These are phyloP conservation scores for Eptatretus burgeri DNA, from an alignment of 2,113 vertebrate species.

Conservation along the genomic window DNA sequence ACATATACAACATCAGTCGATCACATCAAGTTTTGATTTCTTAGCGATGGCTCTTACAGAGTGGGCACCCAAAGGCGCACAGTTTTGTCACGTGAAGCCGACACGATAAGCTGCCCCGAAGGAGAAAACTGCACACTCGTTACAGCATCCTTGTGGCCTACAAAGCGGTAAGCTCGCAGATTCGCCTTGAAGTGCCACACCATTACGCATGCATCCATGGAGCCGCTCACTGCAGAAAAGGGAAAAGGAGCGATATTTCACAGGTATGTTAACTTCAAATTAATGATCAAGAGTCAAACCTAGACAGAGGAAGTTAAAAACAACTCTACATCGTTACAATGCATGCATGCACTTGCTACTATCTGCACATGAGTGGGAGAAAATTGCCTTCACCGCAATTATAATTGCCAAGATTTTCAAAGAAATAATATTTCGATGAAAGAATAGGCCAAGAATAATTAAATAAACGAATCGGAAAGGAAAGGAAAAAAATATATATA, in stretches of 20 bases:
- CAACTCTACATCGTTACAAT: no score
- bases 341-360: no score
- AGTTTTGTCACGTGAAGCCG: conserved; percentile 68
- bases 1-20: no score
- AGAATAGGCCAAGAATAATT: background rate
- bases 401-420: no score
- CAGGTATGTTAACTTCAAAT: no score
- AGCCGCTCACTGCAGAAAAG: conserved; percentile 37
- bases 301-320: no score
- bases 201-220: conserved; percentile 62
- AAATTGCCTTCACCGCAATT: no score
- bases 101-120: conserved; percentile 63
- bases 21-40: no score
- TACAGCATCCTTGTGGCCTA: conserved; percentile 61
- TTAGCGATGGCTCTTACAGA: conserved; percentile 24
- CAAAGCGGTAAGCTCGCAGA: conserved; percentile 56
- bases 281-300: no score
- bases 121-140: conserved; percentile 64
- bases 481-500: no score
- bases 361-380: no score
- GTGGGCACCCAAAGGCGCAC: conserved; percentile 80
- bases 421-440: no score
- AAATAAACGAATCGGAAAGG: background rate
- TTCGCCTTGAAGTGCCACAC: conserved; percentile 77
- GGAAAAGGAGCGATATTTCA: background rate